These are phyloP conservation scores for Drosophila auraria DNA, from an alignment of 1,140 invertebrate species.

Conservation along the genomic window DNA sequence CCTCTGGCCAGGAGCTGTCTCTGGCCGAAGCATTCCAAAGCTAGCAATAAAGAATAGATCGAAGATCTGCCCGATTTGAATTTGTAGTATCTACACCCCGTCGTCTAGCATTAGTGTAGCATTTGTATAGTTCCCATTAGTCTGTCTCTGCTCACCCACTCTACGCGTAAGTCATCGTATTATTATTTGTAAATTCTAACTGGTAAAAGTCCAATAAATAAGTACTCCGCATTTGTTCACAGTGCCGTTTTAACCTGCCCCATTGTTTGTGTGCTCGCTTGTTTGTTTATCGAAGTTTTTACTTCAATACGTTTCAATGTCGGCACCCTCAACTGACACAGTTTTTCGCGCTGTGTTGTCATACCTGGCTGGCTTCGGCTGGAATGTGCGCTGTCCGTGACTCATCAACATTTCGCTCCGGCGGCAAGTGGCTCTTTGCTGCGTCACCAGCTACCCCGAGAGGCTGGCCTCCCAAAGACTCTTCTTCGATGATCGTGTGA, in stretches of 20 bases:
- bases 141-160: conserved; percentile 10
- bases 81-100: conserved; percentile 17
- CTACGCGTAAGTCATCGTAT: conserved; percentile 27
- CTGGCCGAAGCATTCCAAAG: conserved; percentile 56
- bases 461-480: conserved; percentile 8
- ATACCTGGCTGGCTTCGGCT: conserved; percentile 22
- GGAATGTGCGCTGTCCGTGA: conserved; percentile 34
- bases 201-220: conserved; percentile 27
- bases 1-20: not conserved
- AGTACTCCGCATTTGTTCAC: conserved; percentile 1
- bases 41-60: conserved; percentile 28
- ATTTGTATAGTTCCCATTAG: conserved; percentile 37
- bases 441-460: conserved; percentile 39
- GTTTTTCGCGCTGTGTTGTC: conserved; percentile 36
- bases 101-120: conserved; percentile 12
- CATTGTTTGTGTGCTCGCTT: conserved; percentile 20
- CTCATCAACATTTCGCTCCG: conserved; percentile 15
- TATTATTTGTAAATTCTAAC: conserved; percentile 25
- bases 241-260: conserved; percentile 9
- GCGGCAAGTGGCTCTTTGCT: conserved; percentile 34
- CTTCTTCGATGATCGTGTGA: conserved; percentile 42
- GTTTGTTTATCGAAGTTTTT: not conserved
- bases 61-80: conserved; percentile 9
- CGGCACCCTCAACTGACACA: not conserved
- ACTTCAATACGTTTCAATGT: conserved; percentile 23